Evolutionary conservation across 1,140 invertebrate genomes (phyloP).

Genomic region (Homarus americanus): DNA sequence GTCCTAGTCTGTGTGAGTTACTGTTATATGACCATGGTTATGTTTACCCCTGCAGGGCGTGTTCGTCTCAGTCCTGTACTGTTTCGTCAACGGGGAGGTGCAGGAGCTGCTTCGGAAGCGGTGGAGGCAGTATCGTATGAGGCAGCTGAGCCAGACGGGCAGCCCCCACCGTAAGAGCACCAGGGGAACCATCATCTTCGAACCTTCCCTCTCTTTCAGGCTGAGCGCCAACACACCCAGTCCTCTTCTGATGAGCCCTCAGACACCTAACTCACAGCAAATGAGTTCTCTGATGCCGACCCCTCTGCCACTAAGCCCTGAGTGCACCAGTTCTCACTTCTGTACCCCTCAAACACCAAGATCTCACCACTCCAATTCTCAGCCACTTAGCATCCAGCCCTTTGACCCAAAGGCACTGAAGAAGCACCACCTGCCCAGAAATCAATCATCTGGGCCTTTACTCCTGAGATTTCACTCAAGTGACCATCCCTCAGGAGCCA

Average conservation of each 20-base stretch:
- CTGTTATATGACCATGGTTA: no score
- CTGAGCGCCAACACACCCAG: background rate
- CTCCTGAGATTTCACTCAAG: background rate
- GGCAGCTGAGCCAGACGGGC: background rate
- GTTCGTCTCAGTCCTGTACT: conserved; percentile 52
- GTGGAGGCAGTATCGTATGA: conserved; percentile 44
- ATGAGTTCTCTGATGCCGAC: no score
- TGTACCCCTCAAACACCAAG: background rate
- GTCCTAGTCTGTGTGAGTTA: no score
- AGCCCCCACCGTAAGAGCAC: conserved; percentile 4
- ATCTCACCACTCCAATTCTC: background rate
- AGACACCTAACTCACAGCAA: background rate
- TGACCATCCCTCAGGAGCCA: background rate
- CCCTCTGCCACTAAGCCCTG: background rate
- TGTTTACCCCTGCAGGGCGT: conserved; percentile 30
- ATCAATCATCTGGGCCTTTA: no score
- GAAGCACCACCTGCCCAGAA: no score
- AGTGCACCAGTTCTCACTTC: background rate
- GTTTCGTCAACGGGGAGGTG: conserved; percentile 50
- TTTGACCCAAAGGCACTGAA: background rate
- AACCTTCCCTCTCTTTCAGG: background rate
- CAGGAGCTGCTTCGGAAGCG: conserved; percentile 38
- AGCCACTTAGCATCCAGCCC: background rate
- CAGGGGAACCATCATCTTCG: conserved; percentile 31
- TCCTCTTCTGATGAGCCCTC: background rate